Evolutionary conservation across 2,113 vertebrate species (phyloP).

Genomic region (Parus major): DNA sequence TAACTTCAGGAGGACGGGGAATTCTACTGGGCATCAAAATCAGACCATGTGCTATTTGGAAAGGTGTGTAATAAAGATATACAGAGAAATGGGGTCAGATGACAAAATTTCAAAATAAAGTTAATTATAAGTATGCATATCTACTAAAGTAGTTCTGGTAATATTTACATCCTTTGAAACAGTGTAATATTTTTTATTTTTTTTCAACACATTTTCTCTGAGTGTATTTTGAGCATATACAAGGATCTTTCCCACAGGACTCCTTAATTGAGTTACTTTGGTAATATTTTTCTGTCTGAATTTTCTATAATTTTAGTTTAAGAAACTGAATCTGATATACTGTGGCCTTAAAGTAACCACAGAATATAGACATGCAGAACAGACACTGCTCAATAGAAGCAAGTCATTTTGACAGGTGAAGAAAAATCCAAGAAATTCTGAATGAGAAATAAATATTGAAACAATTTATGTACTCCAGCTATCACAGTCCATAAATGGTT

Average conservation of each 20-base stretch:
- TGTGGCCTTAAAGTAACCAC: not conserved
- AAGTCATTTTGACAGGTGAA: not conserved
- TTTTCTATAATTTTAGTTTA: not conserved
- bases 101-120: not conserved
- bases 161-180: not conserved
- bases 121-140: not conserved
- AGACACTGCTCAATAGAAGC: not conserved
- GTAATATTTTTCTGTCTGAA: not conserved
- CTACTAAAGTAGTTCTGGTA: not conserved
- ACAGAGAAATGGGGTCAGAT: not conserved
- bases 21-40: not conserved
- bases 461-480: not conserved
- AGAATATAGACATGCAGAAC: not conserved
- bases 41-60: not conserved
- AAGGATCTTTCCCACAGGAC: not conserved
- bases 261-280: not conserved
- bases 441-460: not conserved
- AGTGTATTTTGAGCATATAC: not conserved
- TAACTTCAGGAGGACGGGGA: not conserved
- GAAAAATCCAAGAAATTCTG: not conserved
- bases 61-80: not conserved
- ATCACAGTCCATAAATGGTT: not conserved
- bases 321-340: not conserved
- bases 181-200: not conserved
- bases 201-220: not conserved